phyloP scores from a whole-genome alignment of 2,797 vertebrate genomes.

The Megaceryle alcyon region DNA sequence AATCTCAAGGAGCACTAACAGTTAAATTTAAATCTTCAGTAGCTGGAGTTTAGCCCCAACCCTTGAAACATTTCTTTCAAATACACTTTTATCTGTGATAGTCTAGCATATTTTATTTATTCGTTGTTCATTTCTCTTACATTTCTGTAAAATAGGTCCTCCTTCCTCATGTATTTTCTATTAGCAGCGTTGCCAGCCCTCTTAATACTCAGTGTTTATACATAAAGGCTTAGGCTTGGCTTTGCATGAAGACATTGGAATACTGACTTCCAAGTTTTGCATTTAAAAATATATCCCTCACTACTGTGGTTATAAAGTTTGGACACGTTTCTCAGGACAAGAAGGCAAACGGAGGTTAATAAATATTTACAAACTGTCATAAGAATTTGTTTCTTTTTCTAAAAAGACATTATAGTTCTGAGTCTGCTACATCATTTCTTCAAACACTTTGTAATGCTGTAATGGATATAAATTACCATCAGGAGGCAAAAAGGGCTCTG shows the following conservation, averaged over 20 bases:
- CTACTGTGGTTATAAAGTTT: background rate
- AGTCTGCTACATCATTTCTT: slow-evolving; percentile 25
- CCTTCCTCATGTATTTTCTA: background rate
- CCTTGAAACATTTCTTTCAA: background rate
- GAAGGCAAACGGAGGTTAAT: background rate
- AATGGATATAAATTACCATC: slow-evolving; percentile 47
- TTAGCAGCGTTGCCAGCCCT: background rate
- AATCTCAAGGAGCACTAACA: background rate
- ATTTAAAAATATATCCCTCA: background rate
- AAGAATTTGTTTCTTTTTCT: background rate
- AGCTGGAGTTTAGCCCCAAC: background rate
- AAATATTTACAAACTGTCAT: slow-evolving; percentile 17
- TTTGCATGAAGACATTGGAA: background rate
- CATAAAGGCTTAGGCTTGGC: background rate
- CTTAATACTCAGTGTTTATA: background rate
- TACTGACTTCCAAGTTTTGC: background rate
- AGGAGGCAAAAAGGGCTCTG: slow-evolving; percentile 40
- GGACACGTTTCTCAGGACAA: background rate
- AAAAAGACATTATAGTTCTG: background rate
- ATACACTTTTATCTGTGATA: background rate
- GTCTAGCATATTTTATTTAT: background rate
- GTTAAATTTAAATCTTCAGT: background rate
- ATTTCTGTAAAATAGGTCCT: background rate
- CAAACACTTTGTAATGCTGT: background rate
- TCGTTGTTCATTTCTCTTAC: background rate